Evolutionary conservation across 2,888 invertebrate species (phyloP).

Genomic region (Catocala fraxini): DNA sequence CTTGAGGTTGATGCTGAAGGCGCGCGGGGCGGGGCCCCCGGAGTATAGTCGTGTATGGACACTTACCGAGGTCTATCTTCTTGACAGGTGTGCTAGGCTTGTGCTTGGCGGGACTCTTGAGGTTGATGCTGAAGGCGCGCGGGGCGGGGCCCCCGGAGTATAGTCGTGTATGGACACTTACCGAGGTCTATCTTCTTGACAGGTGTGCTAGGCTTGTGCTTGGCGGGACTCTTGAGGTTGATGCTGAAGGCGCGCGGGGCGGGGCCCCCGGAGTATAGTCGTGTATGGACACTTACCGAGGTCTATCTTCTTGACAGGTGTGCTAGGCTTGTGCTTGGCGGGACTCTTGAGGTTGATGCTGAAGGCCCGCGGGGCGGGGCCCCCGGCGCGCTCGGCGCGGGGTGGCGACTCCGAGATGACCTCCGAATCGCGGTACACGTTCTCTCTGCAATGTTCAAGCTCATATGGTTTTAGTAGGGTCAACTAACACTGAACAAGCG

Average conservation of each 20-base stretch:
- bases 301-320: slow-evolving; percentile 86
- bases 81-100: slow-evolving; percentile 73
- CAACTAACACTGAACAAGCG: too few species aligned
- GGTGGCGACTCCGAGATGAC: slow-evolving; percentile 65
- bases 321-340: slow-evolving; percentile 65
- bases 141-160: slow-evolving; percentile 32
- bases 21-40: slow-evolving; percentile 31
- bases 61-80: slow-evolving; percentile 86
- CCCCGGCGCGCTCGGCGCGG: slow-evolving; percentile 49
- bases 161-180: slow-evolving; percentile 33
- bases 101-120: slow-evolving; percentile 73
- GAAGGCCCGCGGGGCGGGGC: slow-evolving; percentile 47
- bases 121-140: slow-evolving; percentile 65
- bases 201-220: slow-evolving; percentile 70
- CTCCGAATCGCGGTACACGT: slow-evolving; percentile 86
- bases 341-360: slow-evolving; percentile 75
- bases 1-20: slow-evolving; percentile 72
- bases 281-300: slow-evolving; percentile 69
- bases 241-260: slow-evolving; percentile 61
- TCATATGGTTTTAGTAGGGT: too few species aligned
- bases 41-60: not conserved
- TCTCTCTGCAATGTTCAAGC: slow-evolving; percentile 68
- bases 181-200: slow-evolving; percentile 88
- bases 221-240: slow-evolving; percentile 70
- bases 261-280: slow-evolving; percentile 11